Evolutionary conservation across 2,888 invertebrate genomes (phyloP).

Genomic region (Lysandra bellargus): DNA sequence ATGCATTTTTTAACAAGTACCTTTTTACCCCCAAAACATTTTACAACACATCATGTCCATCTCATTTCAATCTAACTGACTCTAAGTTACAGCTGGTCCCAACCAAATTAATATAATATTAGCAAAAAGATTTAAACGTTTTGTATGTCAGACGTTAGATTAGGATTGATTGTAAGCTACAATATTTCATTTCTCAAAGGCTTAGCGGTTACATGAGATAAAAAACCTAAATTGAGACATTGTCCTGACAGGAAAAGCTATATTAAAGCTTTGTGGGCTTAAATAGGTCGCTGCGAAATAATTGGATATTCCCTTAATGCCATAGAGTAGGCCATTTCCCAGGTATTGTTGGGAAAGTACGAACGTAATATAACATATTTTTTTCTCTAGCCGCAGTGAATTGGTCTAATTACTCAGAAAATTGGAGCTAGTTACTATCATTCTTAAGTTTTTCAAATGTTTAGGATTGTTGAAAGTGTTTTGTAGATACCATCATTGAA

Average conservation of each 20-base stretch:
- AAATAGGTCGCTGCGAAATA: not conserved
- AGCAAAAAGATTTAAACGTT: not conserved
- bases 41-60: no score
- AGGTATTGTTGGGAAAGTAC: not conserved
- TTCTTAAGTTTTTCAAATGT: no score
- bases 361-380: not conserved
- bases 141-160: not conserved
- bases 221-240: not conserved
- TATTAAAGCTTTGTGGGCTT: constrained; percentile 1
- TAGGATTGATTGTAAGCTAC: not conserved
- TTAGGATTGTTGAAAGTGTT: no score
- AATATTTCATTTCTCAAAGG: not conserved
- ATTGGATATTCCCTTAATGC: constrained; percentile 4
- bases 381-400: not conserved
- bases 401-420: not conserved
- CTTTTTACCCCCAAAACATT: no score
- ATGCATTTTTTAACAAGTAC: no score
- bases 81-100: no score
- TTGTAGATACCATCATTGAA: no score
- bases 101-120: no score
- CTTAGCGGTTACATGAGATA: not conserved
- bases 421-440: no score
- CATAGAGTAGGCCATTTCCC: not conserved
- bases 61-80: no score
- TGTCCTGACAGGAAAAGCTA: not conserved